These are phyloP conservation scores for Lepidurus couesii DNA, from an alignment of 1,140 invertebrate species.

Conservation along the genomic window DNA sequence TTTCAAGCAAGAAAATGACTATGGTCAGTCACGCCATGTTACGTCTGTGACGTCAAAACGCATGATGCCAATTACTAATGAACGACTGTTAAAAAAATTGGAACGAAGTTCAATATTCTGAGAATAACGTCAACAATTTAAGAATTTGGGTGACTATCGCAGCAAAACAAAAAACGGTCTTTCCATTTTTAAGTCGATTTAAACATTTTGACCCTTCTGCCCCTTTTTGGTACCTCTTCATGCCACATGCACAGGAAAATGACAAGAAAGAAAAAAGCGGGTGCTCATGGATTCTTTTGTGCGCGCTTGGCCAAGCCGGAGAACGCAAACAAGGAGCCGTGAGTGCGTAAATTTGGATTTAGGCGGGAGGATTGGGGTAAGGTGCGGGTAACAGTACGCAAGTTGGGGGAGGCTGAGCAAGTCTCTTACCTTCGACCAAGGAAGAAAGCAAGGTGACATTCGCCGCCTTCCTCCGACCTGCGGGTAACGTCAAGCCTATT, in stretches of 20 bases:
- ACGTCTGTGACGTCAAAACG: no score
- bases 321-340: background rate
- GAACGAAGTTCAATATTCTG: no score
- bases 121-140: no score
- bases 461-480: slow-evolving; percentile 95
- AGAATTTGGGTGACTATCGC: no score
- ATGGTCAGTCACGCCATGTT: no score
- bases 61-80: no score
- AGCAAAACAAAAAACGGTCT: no score
- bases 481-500: slow-evolving; percentile 95
- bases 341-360: background rate
- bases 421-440: slow-evolving; percentile 87
- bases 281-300: background rate
- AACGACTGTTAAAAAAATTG: no score
- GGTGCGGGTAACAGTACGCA: background rate
- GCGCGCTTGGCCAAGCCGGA: slow-evolving; percentile 2
- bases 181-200: no score
- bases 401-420: background rate
- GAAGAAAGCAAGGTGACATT: slow-evolving; percentile 97
- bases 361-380: no score
- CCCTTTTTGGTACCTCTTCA: background rate
- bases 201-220: no score
- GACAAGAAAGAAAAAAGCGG: background rate
- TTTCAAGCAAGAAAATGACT: no score
- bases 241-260: background rate